Evolutionary conservation across 2,113 vertebrate species (phyloP).

Genomic region (Marmota flaviventris): DNA sequence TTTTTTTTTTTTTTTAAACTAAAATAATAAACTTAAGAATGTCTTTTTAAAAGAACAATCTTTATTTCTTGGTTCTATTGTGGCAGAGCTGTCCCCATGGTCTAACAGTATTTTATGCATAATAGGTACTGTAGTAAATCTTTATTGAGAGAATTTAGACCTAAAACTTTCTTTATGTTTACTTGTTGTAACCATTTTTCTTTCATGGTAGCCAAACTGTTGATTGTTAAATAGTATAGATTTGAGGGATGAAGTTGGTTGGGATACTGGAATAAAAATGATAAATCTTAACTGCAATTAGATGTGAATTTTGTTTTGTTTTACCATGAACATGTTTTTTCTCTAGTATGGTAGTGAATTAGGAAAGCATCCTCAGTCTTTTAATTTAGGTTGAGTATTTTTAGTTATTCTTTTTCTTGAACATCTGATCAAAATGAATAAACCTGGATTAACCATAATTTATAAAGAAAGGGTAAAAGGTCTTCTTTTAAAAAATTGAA

Average conservation of each 20-base stretch:
- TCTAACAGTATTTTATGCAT: neutral
- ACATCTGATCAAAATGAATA: constrained; percentile 30
- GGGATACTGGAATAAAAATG: neutral
- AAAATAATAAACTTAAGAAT: constrained; percentile 6
- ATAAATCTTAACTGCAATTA: neutral
- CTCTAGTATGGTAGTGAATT: neutral
- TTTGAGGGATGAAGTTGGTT: neutral
- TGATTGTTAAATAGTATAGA: neutral
- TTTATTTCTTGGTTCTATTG: constrained; percentile 26
- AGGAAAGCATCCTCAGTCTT: neutral
- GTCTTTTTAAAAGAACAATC: neutral
- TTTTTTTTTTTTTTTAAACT: constrained; percentile 37
- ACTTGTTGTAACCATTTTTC: neutral
- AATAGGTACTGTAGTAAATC: neutral
- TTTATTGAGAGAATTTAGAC: neutral
- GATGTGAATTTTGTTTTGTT: constrained; percentile 32
- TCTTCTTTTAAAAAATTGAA: neutral
- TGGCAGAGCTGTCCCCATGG: neutral
- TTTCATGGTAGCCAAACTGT: neutral
- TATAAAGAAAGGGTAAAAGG: constrained; percentile 19
- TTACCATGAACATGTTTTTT: neutral
- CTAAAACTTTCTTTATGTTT: neutral
- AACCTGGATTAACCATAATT: neutral
- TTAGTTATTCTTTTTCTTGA: constrained; percentile 25
- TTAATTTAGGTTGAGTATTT: constrained; percentile 22